Percentiles rank a stretch among this genome's conserved stretches.
These are phyloP conservation scores for Zaprionus capensis DNA, from an alignment of 1,140 invertebrate species.

Conservation along the genomic window DNA sequence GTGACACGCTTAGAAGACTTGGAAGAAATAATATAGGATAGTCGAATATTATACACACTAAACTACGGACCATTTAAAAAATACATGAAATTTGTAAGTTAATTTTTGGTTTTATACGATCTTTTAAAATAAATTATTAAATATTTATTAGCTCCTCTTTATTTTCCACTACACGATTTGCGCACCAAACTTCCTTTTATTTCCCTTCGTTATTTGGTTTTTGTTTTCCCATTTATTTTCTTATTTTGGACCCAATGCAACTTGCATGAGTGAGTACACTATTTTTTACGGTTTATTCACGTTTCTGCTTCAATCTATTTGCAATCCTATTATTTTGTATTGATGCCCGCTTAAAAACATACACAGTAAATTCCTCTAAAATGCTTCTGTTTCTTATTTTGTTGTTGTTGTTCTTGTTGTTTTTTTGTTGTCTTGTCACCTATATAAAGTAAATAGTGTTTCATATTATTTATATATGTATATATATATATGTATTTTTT, in stretches of 20 bases:
- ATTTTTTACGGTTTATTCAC: constrained; percentile 26
- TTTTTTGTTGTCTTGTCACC: constrained; percentile 71
- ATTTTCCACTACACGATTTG: constrained; percentile 46
- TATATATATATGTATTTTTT: constrained; percentile 48
- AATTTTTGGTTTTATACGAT: constrained; percentile 16
- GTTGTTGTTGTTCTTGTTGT: constrained; percentile 38
- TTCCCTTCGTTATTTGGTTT: not conserved
- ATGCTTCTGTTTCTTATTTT: constrained; percentile 72
- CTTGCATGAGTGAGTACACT: constrained; percentile 64
- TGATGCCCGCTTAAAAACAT: constrained; percentile 67
- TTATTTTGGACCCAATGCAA: constrained; percentile 73
- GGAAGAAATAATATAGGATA: constrained; percentile 39
- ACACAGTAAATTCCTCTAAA: constrained; percentile 79
- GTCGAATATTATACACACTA: constrained; percentile 63
- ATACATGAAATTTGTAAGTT: constrained; percentile 55
- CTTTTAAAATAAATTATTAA: constrained; percentile 26
- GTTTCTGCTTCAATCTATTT: constrained; percentile 52
- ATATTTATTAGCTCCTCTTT: constrained; percentile 33
- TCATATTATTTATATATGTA: constrained; percentile 62
- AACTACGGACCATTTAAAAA: constrained; percentile 78
- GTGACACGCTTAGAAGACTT: constrained; percentile 7
- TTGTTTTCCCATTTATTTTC: constrained; percentile 29
- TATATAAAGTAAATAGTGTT: constrained; percentile 81
- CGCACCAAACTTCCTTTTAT: not conserved
- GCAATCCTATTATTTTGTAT: constrained; percentile 44